These are phyloP conservation scores for Orestias chungarensis DNA, from an alignment of 2,797 vertebrate species.

Conservation along the genomic window DNA sequence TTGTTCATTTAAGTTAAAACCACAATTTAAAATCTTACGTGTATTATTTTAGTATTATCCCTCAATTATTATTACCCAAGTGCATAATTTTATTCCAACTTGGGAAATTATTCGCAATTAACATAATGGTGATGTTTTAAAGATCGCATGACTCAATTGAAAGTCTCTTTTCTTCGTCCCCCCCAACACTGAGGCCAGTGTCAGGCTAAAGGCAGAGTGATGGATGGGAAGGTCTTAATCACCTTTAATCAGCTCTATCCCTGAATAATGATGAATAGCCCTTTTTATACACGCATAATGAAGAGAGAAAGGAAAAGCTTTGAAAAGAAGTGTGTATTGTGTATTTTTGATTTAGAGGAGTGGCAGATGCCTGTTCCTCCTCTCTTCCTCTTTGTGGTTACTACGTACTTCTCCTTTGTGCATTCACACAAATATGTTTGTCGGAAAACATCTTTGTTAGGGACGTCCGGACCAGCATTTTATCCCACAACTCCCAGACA, in stretches of 20 bases:
- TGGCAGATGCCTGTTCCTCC: conserved; percentile 65
- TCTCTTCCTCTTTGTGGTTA: conserved; percentile 38
- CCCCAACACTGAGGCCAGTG: conserved; percentile 59
- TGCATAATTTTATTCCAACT: conserved; percentile 53
- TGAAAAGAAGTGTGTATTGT: conserved; percentile 55
- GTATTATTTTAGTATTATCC: conserved; percentile 59
- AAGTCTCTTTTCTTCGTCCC: conserved; percentile 21
- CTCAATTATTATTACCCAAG: conserved; percentile 49
- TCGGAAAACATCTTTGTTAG: background rate
- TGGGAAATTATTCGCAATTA: conserved; percentile 68
- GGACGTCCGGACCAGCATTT: background rate
- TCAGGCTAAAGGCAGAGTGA: conserved; percentile 78
- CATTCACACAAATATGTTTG: conserved; percentile 13
- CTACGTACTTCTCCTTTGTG: conserved; percentile 22
- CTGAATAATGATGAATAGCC: conserved; percentile 79
- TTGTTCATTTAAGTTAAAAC: conserved; percentile 57
- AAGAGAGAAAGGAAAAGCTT: conserved; percentile 39
- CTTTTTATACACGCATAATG: conserved; percentile 64
- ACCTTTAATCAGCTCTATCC: conserved; percentile 80
- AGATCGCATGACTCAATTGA: conserved; percentile 44
- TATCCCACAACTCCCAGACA: background rate
- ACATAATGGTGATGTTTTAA: conserved; percentile 51
- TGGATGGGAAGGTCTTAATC: conserved; percentile 80
- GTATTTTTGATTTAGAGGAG: conserved; percentile 59
- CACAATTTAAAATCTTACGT: conserved; percentile 51